Evolutionary conservation across 2,888 invertebrate species (phyloP).

Genomic region (Dynastes grantii): DNA sequence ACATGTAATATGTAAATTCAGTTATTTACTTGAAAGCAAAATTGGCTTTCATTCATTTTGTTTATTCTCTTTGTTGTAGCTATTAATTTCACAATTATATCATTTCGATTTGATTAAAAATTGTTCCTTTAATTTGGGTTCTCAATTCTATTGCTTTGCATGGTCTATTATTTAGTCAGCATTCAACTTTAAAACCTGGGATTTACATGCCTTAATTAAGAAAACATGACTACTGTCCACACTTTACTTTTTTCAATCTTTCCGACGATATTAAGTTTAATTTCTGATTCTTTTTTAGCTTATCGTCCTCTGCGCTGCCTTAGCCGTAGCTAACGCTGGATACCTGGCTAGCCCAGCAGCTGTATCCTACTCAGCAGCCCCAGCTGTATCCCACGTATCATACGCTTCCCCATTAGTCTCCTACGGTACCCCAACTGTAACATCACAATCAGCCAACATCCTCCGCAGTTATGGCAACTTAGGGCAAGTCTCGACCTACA

Average conservation of each 20-base stretch:
- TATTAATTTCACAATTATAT: no score
- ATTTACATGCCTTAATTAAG: no score
- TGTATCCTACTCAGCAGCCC: slow-evolving; percentile 70
- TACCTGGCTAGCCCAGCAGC: slow-evolving; percentile 69
- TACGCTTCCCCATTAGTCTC: slow-evolving; percentile 57
- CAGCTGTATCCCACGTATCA: slow-evolving; percentile 63
- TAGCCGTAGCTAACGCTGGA: slow-evolving; percentile 76
- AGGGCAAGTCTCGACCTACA: slow-evolving; percentile 80
- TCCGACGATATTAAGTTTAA: background rate
- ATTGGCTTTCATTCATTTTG: no score
- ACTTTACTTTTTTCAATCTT: no score
- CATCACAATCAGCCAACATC: slow-evolving; percentile 76
- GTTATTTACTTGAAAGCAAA: no score
- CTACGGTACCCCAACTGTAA: slow-evolving; percentile 71
- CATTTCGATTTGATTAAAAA: background rate
- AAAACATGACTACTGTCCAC: no score
- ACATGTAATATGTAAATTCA: no score
- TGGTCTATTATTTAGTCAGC: no score
- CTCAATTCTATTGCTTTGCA: background rate
- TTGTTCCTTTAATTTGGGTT: background rate
- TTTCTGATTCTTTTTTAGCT: slow-evolving; percentile 67
- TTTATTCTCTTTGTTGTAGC: no score
- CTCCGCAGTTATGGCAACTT: slow-evolving; percentile 78
- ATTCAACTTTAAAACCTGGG: no score
- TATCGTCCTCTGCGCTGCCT: slow-evolving; percentile 73